These are phyloP conservation scores for Colossoma macropomum DNA, from an alignment of 2,113 vertebrate genomes.

Conservation along the genomic window DNA sequence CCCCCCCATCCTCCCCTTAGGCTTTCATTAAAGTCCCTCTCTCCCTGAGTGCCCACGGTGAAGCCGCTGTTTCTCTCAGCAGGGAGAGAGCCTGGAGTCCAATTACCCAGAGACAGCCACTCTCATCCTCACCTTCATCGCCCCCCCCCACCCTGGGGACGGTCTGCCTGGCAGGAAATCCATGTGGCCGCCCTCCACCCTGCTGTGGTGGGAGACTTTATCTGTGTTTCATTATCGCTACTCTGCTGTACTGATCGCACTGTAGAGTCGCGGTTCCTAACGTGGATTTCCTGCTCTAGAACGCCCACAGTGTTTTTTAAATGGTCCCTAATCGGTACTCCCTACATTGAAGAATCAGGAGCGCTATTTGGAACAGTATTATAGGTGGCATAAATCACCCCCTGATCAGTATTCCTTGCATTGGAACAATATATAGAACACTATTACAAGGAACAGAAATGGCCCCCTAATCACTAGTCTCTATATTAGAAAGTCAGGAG, in stretches of 20 bases:
- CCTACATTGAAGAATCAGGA: neutral
- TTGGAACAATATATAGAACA: no score
- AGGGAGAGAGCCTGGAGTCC: neutral
- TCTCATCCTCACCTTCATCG: conserved; percentile 6
- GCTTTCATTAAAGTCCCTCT: conserved; percentile 21
- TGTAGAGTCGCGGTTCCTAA: neutral
- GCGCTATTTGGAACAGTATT: neutral
- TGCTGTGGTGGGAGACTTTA: neutral
- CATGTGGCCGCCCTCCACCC: neutral
- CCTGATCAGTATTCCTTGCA: neutral
- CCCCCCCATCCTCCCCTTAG: neutral
- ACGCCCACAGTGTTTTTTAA: no score
- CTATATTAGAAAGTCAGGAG: no score
- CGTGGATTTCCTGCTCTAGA: neutral
- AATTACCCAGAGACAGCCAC: conserved; percentile 14
- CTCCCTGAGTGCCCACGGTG: neutral
- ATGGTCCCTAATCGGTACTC: neutral
- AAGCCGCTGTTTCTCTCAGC: conserved; percentile 2
- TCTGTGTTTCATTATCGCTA: neutral
- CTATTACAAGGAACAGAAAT: no score
- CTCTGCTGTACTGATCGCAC: neutral
- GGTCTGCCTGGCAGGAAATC: neutral
- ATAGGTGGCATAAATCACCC: neutral
- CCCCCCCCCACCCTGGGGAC: neutral
- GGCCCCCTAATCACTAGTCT: no score